Evolutionary conservation across 2,888 invertebrate genomes (phyloP).

Genomic region (Zonitis immaculata): DNA sequence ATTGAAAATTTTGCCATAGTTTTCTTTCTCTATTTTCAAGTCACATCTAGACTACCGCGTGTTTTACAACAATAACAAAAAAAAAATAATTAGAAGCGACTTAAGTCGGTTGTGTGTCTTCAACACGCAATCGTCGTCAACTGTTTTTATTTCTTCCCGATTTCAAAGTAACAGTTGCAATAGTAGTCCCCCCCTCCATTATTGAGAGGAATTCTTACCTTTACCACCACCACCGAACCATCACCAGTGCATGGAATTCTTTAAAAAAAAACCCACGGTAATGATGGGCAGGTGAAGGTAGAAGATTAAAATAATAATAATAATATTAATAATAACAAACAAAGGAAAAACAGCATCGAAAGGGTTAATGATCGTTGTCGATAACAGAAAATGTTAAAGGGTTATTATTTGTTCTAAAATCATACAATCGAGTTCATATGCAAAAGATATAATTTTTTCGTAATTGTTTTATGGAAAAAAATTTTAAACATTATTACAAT

Average conservation of each 20-base stretch:
- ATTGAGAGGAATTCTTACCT: not conserved
- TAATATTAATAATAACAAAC: too few species aligned
- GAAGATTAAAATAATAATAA: too few species aligned
- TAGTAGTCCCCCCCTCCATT: conserved; percentile 26
- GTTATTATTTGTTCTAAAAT: too few species aligned
- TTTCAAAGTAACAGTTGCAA: conserved; percentile 26
- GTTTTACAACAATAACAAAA: not conserved
- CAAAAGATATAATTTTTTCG: too few species aligned
- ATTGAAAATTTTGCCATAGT: not conserved
- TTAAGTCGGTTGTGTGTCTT: not conserved
- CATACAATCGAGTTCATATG: too few species aligned
- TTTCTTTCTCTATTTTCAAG: not conserved
- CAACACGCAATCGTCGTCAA: conserved; percentile 25
- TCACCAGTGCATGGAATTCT: not conserved
- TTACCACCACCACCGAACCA: not conserved
- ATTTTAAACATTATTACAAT: not conserved
- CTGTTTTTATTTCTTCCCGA: conserved; percentile 30
- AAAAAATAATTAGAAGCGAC: not conserved
- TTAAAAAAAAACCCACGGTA: too few species aligned
- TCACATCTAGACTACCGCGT: not conserved
- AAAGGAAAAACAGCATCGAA: too few species aligned
- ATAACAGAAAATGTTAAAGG: too few species aligned
- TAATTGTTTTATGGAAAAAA: too few species aligned
- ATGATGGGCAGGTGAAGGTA: not conserved
- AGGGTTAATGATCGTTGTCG: too few species aligned